phyloP scores from a whole-genome alignment of 2,888 invertebrate genomes.

The Hirtodrosophila cameraria region DNA sequence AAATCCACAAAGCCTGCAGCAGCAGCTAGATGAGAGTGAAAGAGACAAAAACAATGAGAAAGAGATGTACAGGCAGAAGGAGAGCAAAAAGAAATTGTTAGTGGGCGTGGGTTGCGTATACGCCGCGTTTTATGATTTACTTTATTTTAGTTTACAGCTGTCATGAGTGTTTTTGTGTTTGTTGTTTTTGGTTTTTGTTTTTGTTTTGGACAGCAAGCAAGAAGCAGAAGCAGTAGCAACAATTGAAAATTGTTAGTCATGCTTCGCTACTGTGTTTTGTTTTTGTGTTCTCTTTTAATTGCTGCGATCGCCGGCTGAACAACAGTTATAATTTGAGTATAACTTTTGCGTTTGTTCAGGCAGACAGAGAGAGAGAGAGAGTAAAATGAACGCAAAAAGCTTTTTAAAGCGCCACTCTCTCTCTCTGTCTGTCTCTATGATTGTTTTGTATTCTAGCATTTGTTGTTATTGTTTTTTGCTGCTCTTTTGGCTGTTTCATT shows the following conservation, averaged over 20 bases:
- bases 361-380: no score
- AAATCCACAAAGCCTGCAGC: constrained; percentile 15
- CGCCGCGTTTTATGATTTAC: constrained; percentile 25
- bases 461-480: constrained; percentile 15
- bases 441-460: constrained; percentile 22
- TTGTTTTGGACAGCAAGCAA: constrained; percentile 9
- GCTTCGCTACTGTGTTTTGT: constrained; percentile 18
- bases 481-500: constrained; percentile 64
- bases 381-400: constrained; percentile 40
- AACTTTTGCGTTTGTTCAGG: constrained; percentile 38
- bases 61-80: neutral
- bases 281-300: constrained; percentile 54
- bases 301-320: constrained; percentile 71
- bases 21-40: neutral
- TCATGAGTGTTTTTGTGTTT: constrained; percentile 18
- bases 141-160: constrained; percentile 39
- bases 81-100: constrained; percentile 7
- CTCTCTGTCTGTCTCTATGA: no score
- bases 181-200: constrained; percentile 16
- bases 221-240: constrained; percentile 38
- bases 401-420: constrained; percentile 8
- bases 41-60: neutral
- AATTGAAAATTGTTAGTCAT: constrained; percentile 59
- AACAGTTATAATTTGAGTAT: constrained; percentile 74
- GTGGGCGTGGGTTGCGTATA: constrained; percentile 18